Evolutionary conservation across 2,797 vertebrate genomes (phyloP), one percentile per base, ranked within the genome.

Genomic region (Hirundo rustica): DNA sequence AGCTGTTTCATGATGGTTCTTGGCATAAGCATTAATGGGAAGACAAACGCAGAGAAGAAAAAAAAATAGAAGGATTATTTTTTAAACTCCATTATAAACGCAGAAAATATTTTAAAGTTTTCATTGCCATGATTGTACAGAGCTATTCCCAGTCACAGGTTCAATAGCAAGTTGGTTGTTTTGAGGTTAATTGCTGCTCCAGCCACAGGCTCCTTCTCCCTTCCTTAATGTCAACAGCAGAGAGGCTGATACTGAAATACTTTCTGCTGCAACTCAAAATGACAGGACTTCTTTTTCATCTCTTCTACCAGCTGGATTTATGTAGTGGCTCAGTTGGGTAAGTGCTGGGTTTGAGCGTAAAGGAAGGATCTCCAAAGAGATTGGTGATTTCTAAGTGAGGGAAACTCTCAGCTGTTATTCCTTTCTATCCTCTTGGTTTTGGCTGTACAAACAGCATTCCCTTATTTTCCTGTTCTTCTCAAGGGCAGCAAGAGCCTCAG

Each of bases 1-100:
- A 32, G 32, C 1, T 1, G 9, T 45, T 73, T 68, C 16, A 3
- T 9, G 2, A 1, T 2, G 29, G 8, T 61, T 86, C 51, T 85
- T 38, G 57, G 58, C 22, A 7, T 36, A n/a, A 61, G n/a, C 5
- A 0, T 15, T 32, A 50, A 27, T 1, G 22, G 55, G 29, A 50
- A 65, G 45, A n/a, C 3, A 45, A 57, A 10, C 8, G 4, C 16
- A 30, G 36, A 12, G 20, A 0, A 14, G 34, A 5, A 17, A 18
- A 34, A 34, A 74, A 34, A 91, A 29, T 0, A 17, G 27, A 26
- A 61, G 22, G 22, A 48, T 10, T 65, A 5, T 40, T 38, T 73
- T 65, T 50, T 9, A 40, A 78, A 29, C 17, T 11, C 29, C 11
- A 9, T 44, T 86, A 7, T 70, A 88, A 86, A 60, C 7, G 32